Base-by-base conservation (phyloP, 2,113 vertebrate genomes). In the Mustela lutreola region DNA sequence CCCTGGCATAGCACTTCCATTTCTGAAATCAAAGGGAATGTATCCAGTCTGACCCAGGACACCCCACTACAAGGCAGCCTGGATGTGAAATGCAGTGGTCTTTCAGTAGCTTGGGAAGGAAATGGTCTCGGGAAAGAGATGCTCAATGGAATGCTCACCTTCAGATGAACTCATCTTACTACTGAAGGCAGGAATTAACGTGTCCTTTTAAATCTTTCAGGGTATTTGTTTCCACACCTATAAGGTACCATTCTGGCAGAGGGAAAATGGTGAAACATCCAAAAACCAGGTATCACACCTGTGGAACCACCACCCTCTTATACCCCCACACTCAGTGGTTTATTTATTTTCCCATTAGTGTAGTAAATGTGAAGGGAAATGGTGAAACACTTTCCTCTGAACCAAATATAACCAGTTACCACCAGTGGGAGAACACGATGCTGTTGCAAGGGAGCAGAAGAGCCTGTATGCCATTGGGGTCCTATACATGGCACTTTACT, bases 121-220 rank as follows among this genome's bases (percentile, higher is more conserved):
- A 73, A 83, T 12, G 85, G 93, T 33, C 65, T 60, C 65, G 81
- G 95, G 80, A 79, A 96, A 97, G 92, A 96, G 60, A 53, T 33
- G 28, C 94, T 93, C 76, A 12, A 24, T 6, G 33, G 63, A 12
- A 1, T 36, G 56, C 63, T 81, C 94, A 73, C 53, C 89, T 65
- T 39, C 62, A 0, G 11, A 85, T 48, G 81, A 91, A 80, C 94
- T n/a, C 76, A 21, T 48, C 39, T 36, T 12, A 71, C 2, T 45
- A 78, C 53, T 63, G 22, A 28, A 1, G 31, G 71, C 78, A 89
- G 53, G 82, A 70, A 78, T 53, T 18, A 16, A 82, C 71, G 10
- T 24, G 36, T 31, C 76, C 70, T 76, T 39, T 65, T 75, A 79
- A 31, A 48, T 65, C 45, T 71, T 78, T 42, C 56, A 14, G 28